Base-by-base conservation (phyloP, 2,888 invertebrate genomes). In the Fragum fragum region DNA sequence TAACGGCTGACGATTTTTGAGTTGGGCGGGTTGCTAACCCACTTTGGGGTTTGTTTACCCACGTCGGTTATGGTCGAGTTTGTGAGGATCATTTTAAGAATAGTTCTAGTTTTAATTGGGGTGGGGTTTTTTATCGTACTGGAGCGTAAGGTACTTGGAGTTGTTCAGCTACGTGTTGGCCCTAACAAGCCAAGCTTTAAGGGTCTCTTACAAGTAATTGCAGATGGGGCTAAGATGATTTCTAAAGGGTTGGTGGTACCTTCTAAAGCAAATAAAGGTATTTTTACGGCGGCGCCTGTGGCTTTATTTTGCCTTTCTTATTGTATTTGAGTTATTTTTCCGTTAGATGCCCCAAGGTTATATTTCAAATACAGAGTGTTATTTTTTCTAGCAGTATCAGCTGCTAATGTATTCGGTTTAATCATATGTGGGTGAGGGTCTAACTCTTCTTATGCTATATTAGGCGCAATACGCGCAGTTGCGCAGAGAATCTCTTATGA, bases 401-500 rank as follows among this genome's bases (percentile, higher is more conserved):
- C 96, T 23, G 91, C 96, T 85, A 95, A 96, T 0, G 96, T 97
- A 89, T 97, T 96, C 95, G 95, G 95, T 0, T 93, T 96, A 0
- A 63, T 92, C 52, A 18, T 87, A 0, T 77, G 96, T 11, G 97
- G 97, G 0, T 97, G 96, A 92, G 95, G 96, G 87, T 97, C 96
- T 14, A 97, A 97, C 96, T 97, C 96, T 73, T 96, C 96, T 95
- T 97, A 97, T 96, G 94, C 96, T 55, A 95, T 97, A 93, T 95
- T 97, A 91, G 97, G 97, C 0, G 95, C 96, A 0, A 95, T 97
- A 85, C 97, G 97, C 0, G 95, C 96, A 0, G 96, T 97, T 0
- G 96, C 96, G 94, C 97, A 97, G 94, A 96, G 96, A 78, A 96
- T 97, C 96, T 97, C 97, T 92, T 97, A 97, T 96, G 97, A 97